A percentile compares a stretch with the other conserved stretches of the same genome.
These are phyloP conservation scores for Spisula solida DNA, from an alignment of 2,888 invertebrate species.

Conservation along the genomic window DNA sequence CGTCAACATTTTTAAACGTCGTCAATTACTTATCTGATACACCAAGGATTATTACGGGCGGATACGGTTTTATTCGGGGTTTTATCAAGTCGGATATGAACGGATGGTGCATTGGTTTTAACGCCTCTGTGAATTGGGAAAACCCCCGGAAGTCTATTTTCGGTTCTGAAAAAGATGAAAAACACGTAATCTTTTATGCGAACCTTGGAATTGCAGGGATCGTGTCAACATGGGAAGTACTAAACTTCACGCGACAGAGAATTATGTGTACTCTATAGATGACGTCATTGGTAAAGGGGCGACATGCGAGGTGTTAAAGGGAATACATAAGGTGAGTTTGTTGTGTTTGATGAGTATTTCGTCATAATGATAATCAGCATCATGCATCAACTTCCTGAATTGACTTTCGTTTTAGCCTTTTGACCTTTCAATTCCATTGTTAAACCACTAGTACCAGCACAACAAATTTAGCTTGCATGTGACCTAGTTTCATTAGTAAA, in stretches of 20 bases:
- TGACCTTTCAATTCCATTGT: not conserved
- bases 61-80: too few species aligned
- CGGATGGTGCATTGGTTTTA: too few species aligned
- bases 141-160: slow-evolving; percentile 36
- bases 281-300: slow-evolving; percentile 78
- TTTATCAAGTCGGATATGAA: too few species aligned
- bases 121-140: not conserved
- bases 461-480: too few species aligned
- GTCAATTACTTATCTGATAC: too few species aligned
- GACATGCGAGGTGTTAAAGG: slow-evolving; percentile 79
- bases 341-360: slow-evolving; percentile 51
- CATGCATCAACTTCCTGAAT: not conserved
- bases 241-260: slow-evolving; percentile 69
- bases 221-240: slow-evolving; percentile 28
- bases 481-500: too few species aligned
- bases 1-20: too few species aligned
- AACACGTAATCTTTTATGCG: slow-evolving; percentile 18
- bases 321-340: slow-evolving; percentile 77
- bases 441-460: too few species aligned
- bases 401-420: not conserved
- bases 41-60: too few species aligned
- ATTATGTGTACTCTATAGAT: slow-evolving; percentile 74
- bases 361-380: not conserved
- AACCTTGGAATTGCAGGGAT: not conserved
- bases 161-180: not conserved